Conservation (phyloP, 1,140 invertebrate genomes). For the Trichogramma pretiosum region DNA sequence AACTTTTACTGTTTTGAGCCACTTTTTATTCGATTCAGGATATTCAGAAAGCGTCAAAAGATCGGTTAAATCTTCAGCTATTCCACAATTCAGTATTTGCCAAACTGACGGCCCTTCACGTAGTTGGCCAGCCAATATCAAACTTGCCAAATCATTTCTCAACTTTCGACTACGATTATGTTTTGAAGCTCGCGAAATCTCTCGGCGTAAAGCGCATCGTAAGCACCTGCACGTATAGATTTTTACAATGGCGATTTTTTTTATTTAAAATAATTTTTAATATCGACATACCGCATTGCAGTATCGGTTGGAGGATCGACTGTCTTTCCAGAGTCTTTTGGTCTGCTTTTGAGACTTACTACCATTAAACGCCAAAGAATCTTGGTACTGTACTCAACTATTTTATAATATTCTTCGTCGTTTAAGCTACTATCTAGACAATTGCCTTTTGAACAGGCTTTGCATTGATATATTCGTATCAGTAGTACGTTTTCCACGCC, state of each 20-base stretch:
- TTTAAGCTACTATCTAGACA: too few species aligned
- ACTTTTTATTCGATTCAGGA: too few species aligned
- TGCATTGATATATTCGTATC: slow-evolving; percentile 24
- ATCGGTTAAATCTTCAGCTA: slow-evolving; percentile 26
- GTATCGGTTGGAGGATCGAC: slow-evolving; percentile 8
- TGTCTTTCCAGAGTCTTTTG: slow-evolving; percentile 4
- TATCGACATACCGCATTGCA: slow-evolving; percentile 32
- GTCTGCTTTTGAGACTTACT: slow-evolving; percentile 9
- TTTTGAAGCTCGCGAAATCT: slow-evolving; percentile 15
- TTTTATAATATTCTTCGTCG: slow-evolving; percentile 21
- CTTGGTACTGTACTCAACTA: slow-evolving; percentile 20
- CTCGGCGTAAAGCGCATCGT: slow-evolving; percentile 24
- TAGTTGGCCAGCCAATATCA: slow-evolving; percentile 30
- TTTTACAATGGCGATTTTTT: too few species aligned
- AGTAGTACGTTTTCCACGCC: slow-evolving; percentile 26
- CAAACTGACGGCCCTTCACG: too few species aligned
- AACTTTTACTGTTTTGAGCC: too few species aligned
- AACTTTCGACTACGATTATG: slow-evolving; percentile 18
- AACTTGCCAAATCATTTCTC: slow-evolving; percentile 30
- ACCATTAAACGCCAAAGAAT: slow-evolving; percentile 27
- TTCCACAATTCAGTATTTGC: slow-evolving; percentile 26
- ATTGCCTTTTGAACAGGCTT: too few species aligned
- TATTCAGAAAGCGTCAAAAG: too few species aligned
- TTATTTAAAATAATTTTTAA: too few species aligned
- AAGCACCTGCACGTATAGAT: slow-evolving; percentile 27